A percentile compares a stretch with the other conserved stretches of the same genome.
phyloP scores from a whole-genome alignment of 1,140 invertebrate genomes.

The Drosophila serrata region DNA sequence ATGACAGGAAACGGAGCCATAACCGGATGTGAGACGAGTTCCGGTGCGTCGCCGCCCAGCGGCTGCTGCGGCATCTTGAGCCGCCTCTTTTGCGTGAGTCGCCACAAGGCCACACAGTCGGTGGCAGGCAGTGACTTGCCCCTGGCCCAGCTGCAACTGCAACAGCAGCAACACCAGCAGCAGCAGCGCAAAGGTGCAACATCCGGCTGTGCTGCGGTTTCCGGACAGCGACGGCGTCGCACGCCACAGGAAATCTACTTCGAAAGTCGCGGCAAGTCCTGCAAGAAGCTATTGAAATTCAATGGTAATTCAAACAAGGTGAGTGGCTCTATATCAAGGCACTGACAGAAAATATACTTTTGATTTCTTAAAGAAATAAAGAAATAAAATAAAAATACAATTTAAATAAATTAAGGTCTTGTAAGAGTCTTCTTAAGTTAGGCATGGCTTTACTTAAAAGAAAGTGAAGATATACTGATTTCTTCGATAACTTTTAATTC shows the following conservation, averaged over 20 bases:
- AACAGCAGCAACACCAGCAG: constrained; percentile 8
- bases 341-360: neutral
- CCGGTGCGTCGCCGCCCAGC: constrained; percentile 35
- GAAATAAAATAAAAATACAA: neutral
- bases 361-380: neutral
- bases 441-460: neutral
- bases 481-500: neutral
- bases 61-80: constrained; percentile 80
- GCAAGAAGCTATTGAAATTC: constrained; percentile 90
- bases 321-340: constrained; percentile 65
- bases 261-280: constrained; percentile 90
- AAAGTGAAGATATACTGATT: neutral
- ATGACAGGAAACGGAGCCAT: constrained; percentile 19
- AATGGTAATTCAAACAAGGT: constrained; percentile 91
- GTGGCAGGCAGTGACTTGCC: constrained; percentile 66
- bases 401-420: neutral
- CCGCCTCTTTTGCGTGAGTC: constrained; percentile 71
- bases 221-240: constrained; percentile 81
- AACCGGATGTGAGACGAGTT: constrained; percentile 13
- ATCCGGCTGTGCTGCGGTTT: constrained; percentile 51
- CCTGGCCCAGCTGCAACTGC: constrained; percentile 42
- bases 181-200: constrained; percentile 40
- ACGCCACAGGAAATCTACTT: constrained; percentile 90
- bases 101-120: constrained; percentile 68
- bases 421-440: fast-evolving